These are phyloP conservation scores for Esox lucius DNA, from an alignment of 2,797 vertebrate genomes.

Conservation along the genomic window DNA sequence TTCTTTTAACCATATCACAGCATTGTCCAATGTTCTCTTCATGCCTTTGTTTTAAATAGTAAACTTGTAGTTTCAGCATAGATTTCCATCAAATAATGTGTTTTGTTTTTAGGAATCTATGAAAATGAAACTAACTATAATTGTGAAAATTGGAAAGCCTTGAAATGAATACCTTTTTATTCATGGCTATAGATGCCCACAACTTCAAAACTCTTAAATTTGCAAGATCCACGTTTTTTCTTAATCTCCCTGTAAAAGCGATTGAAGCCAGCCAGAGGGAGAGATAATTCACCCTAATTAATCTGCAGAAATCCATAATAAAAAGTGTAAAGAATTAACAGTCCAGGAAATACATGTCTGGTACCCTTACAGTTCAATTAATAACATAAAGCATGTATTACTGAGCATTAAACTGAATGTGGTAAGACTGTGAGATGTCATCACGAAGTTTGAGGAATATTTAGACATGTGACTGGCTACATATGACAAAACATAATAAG, in stretches of 20 bases:
- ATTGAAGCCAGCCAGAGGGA: slow-evolving; percentile 57
- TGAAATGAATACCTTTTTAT: slow-evolving; percentile 51
- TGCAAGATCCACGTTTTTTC: slow-evolving; percentile 53
- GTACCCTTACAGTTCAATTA: slow-evolving; percentile 58
- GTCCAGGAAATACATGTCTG: slow-evolving; percentile 37
- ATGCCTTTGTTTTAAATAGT: slow-evolving; percentile 21
- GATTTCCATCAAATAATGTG: slow-evolving; percentile 13
- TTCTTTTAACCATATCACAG: neutral
- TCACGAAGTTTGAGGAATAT: slow-evolving; percentile 8
- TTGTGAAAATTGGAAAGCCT: slow-evolving; percentile 43
- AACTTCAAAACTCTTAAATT: slow-evolving; percentile 53
- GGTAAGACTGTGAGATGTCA: slow-evolving; percentile 35
- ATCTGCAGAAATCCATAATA: slow-evolving; percentile 63
- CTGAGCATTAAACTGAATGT: slow-evolving; percentile 32
- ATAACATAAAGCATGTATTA: slow-evolving; percentile 62
- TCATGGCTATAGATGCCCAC: slow-evolving; percentile 45
- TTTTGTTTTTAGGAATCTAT: slow-evolving; percentile 15
- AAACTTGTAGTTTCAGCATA: slow-evolving; percentile 16
- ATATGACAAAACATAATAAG: neutral
- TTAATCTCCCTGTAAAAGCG: slow-evolving; percentile 55
- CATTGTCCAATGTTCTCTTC: neutral
- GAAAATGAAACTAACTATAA: slow-evolving; percentile 41
- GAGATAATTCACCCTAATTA: slow-evolving; percentile 66
- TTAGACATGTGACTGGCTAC: neutral
- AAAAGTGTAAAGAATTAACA: slow-evolving; percentile 57